Evolutionary conservation across 2,888 invertebrate species (phyloP).

Genomic region (Trachelus stipa): DNA sequence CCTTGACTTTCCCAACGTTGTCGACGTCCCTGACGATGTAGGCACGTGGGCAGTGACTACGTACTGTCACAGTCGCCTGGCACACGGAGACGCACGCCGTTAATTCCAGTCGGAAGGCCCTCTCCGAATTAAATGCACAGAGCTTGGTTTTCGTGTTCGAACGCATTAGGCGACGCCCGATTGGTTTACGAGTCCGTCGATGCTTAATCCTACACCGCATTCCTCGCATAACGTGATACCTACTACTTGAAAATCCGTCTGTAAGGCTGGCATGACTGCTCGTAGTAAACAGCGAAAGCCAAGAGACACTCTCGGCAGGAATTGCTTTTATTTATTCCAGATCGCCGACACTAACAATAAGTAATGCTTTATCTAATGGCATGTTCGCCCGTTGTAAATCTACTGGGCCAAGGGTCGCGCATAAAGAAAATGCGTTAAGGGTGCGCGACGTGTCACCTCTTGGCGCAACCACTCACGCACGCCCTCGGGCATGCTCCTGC

Average conservation of each 20-base stretch:
- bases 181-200: not conserved
- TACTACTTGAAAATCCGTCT: no score
- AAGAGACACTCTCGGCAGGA: not conserved
- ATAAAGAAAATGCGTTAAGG: not conserved
- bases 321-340: not conserved
- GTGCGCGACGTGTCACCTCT: not conserved
- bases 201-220: not conserved
- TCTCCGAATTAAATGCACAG: not conserved
- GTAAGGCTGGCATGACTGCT: not conserved
- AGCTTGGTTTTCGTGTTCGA: not conserved
- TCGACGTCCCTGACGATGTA: no score
- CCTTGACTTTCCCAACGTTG: no score
- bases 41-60: no score
- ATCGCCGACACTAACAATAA: constrained; percentile 1
- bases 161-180: not conserved
- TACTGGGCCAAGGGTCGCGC: constrained; percentile 2
- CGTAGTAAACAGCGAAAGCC: not conserved
- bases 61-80: no score
- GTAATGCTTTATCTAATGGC: constrained; percentile 22
- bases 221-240: not conserved
- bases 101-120: no score
- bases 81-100: no score
- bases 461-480: not conserved
- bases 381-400: constrained; percentile 30
- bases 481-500: no score